These are phyloP conservation scores for Hyles euphorbiae DNA, from an alignment of 1,140 invertebrate species.

Conservation along the genomic window DNA sequence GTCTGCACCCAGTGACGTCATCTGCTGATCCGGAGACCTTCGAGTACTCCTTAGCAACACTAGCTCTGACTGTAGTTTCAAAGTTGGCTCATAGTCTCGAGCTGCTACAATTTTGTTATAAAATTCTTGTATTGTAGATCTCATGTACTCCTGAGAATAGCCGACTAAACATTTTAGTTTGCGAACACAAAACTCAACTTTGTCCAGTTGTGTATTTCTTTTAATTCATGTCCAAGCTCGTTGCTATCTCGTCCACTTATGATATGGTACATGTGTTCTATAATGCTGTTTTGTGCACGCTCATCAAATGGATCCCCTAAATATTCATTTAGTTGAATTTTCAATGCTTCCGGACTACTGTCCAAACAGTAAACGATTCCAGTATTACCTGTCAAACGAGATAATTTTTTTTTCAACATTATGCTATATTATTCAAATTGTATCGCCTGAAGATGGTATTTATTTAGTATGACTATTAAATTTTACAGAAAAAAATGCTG, in stretches of 20 bases:
- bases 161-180: neutral
- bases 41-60: neutral
- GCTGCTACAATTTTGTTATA: neutral
- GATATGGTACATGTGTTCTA: neutral
- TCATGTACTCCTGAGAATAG: neutral
- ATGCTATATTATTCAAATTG: neutral
- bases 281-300: slow-evolving; percentile 1
- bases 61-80: neutral
- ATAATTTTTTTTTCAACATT: neutral
- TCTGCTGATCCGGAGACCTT: no score
- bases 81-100: slow-evolving; percentile 1
- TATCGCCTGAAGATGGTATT: no score
- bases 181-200: neutral
- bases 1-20: no score
- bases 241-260: neutral
- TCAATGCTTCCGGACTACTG: slow-evolving; percentile 5
- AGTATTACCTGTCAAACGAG: neutral
- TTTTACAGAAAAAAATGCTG: neutral
- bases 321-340: slow-evolving; percentile 1
- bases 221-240: neutral
- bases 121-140: neutral
- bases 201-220: neutral
- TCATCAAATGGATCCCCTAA: neutral
- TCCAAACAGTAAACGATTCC: slow-evolving; percentile 7
- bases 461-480: no score